Evolutionary conservation across 1,140 invertebrate species (phyloP).

Genomic region (Platorchestia sp.): DNA sequence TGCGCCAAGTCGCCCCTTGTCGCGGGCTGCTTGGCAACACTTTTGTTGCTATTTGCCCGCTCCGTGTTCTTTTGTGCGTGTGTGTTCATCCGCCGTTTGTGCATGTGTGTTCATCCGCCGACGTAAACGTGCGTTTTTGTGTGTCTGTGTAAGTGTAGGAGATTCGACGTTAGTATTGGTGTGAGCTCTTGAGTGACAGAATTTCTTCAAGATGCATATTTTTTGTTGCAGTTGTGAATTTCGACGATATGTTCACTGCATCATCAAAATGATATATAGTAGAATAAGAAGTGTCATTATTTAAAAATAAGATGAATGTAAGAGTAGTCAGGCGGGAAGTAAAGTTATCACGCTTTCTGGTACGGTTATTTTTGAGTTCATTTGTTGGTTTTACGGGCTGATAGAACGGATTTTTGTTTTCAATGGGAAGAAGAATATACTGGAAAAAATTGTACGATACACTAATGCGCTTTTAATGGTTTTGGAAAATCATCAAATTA

Average conservation of each 20-base stretch:
- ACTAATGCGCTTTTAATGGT: no score
- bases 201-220: not conserved
- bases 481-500: no score
- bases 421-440: no score
- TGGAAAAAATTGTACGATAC: no score
- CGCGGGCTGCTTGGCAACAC: not conserved
- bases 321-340: no score
- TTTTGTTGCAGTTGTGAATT: not conserved
- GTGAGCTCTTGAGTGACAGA: not conserved
- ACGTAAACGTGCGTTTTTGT: not conserved
- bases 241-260: not conserved
- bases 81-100: not conserved
- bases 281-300: not conserved
- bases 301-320: no score
- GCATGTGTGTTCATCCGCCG: not conserved
- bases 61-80: not conserved
- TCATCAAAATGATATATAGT: not conserved
- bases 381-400: no score
- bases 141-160: not conserved
- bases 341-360: no score
- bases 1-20: not conserved
- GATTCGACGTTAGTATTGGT: not conserved
- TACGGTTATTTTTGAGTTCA: no score
- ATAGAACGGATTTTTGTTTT: no score
- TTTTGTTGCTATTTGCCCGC: not conserved